These are phyloP conservation scores for Platyscapa corneri DNA, from an alignment of 1,140 invertebrate genomes.

Conservation along the genomic window DNA sequence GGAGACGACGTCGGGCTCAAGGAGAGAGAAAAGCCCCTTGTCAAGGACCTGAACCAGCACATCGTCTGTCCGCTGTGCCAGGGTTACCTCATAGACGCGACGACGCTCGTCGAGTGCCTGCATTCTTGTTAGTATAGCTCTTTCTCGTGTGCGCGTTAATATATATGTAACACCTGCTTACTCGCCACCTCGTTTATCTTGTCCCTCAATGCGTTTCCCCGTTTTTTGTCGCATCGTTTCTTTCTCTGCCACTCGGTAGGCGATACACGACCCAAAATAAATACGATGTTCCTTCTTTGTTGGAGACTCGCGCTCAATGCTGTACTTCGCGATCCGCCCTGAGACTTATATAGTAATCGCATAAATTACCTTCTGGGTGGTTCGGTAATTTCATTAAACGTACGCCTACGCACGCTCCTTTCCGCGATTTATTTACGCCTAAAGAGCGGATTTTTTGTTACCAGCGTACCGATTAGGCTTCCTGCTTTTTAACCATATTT, in stretches of 20 bases:
- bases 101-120: slow-evolving; percentile 86
- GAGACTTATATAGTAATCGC: not conserved
- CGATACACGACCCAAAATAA: not conserved
- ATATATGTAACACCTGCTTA: not conserved
- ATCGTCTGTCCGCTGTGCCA: slow-evolving; percentile 84
- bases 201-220: not conserved
- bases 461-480: not conserved
- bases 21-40: slow-evolving; percentile 62
- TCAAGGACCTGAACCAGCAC: slow-evolving; percentile 81
- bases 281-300: not conserved
- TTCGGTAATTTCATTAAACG: not conserved
- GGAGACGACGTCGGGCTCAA: slow-evolving; percentile 49
- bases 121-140: slow-evolving; percentile 84
- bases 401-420: not conserved
- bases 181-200: not conserved
- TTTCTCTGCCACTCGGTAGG: not conserved
- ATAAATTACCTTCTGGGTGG: slow-evolving; percentile 17
- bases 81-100: slow-evolving; percentile 88
- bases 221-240: not conserved
- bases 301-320: not conserved
- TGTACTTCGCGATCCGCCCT: not conserved
- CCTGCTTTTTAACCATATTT: not conserved
- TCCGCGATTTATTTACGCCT: not conserved
- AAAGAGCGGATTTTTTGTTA: not conserved
- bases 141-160: not conserved